phyloP scores from a whole-genome alignment of 1,140 invertebrate genomes.

The Cyclargus thomasi region DNA sequence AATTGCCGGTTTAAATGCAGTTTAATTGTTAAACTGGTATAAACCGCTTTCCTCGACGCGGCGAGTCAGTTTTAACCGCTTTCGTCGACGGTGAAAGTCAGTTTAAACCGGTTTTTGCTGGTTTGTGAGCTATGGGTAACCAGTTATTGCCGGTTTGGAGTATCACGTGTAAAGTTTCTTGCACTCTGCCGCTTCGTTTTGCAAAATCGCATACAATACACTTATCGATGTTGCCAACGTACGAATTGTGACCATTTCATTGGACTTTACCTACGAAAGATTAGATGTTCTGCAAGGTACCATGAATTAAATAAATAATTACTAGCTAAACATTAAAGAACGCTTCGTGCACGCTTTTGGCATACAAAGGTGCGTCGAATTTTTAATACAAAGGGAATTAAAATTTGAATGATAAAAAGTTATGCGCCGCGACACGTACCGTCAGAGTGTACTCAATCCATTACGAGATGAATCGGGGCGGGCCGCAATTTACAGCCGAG shows the following conservation, averaged over 20 bases:
- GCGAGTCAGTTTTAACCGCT: not conserved
- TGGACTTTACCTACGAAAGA: too few relatives aligned
- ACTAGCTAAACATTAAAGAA: too few relatives aligned
- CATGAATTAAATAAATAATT: too few relatives aligned
- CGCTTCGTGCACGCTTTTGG: too few relatives aligned
- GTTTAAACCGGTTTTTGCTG: not conserved
- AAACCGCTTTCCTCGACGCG: not conserved
- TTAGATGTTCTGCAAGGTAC: too few relatives aligned
- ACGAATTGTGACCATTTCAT: not conserved
- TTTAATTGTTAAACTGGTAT: not conserved
- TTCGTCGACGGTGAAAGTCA: not conserved
- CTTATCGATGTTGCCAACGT: not conserved
- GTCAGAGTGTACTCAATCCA: too few relatives aligned
- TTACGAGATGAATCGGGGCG: too few relatives aligned
- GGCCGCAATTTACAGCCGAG: too few relatives aligned
- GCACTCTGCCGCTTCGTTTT: conserved; percentile 33
- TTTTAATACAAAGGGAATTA: too few relatives aligned
- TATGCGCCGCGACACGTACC: too few relatives aligned
- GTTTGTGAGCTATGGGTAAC: not conserved
- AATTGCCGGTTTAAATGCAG: not conserved
- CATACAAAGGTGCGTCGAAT: too few relatives aligned
- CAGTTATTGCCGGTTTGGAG: conserved; percentile 16
- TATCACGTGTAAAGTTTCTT: conserved; percentile 34
- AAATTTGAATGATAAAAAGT: too few relatives aligned
- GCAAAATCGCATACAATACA: conserved; percentile 32